A percentile compares a stretch with the other conserved stretches of the same genome.
Conservation (phyloP, 2,888 invertebrate species). For the Adelphocoris suturalis region DNA sequence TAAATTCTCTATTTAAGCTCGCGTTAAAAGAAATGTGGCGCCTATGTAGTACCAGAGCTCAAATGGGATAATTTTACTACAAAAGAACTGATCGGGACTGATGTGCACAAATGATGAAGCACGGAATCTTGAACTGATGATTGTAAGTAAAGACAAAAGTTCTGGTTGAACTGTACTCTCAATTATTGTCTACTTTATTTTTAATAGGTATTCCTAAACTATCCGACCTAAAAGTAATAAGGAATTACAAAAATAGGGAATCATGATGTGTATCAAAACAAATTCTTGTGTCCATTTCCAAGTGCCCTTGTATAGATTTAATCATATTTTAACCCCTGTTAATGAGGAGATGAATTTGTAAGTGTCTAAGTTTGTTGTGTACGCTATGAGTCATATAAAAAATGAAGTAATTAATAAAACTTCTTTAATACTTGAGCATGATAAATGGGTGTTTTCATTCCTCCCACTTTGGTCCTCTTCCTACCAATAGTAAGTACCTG, state of each 20-base stretch:
- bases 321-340: conserved; percentile 77
- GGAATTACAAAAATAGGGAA: background rate
- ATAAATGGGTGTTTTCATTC: background rate
- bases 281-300: conserved; percentile 72
- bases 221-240: background rate
- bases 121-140: background rate
- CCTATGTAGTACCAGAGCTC: too few species aligned
- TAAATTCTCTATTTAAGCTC: too few species aligned
- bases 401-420: conserved; percentile 67
- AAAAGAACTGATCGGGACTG: conserved; percentile 18
- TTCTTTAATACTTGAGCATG: conserved; percentile 58
- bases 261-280: conserved; percentile 41
- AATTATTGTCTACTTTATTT: background rate
- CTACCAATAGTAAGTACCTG: too few species aligned
- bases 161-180: background rate
- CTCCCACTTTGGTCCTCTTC: background rate
- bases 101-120: conserved; percentile 34
- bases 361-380: conserved; percentile 66
- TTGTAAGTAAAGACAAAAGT: conserved; percentile 23
- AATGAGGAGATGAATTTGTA: conserved; percentile 64
- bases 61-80: too few species aligned
- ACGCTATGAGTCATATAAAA: conserved; percentile 63
- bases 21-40: too few species aligned
- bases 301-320: conserved; percentile 74
- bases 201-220: background rate